Evolutionary conservation across 1,140 invertebrate genomes (phyloP), one percentile per base, ranked within the genome.

Genomic region (Drosophila sturtevanti): DNA sequence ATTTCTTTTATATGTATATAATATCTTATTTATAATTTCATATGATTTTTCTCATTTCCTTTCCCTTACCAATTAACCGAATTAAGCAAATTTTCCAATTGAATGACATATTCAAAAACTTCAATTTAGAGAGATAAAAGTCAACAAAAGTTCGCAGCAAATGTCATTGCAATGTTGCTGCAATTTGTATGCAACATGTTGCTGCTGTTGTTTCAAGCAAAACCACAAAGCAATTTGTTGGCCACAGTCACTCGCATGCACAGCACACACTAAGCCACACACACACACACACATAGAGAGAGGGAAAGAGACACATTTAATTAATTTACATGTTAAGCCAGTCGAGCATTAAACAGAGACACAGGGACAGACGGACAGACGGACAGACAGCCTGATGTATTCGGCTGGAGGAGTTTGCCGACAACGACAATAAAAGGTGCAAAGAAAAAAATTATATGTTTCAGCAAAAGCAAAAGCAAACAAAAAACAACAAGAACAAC

Each of bases 161-260:
- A 34, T 68, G 66, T 63, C 72, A 70, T 34, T 64, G 75, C 56
- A 63, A 68, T 63, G 75, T 48, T 82, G 79, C 70, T 65, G 62
- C 68, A 87, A 72, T 76, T 87, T 66, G 79, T 72, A 61, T 51
- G 82, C 82, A 86, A 72, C 81, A 79, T 82, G 79, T 81, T 81
- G 79, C 24, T 68, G 63, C 59, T 77, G 63, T 52, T 66, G 64
- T 72, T 62, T 44, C 10, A 10, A 6, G 60, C 44, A 51, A 63
- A 72, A 71, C 73, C 61, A 51, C 78, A 72, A 55, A 67, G 68
- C 80, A 82, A 69, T 77, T 81, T 81, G 78, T 70, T 66, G 65
- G 56, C 61, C 41, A 67, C 68, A 64, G 21, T 21, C 65, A 58
- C 27, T 56, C 9, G 59, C 37, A 67, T 48, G 41, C 9, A 18